phyloP scores from a whole-genome alignment of 1,140 invertebrate species.

The Magallana ariakensis region DNA sequence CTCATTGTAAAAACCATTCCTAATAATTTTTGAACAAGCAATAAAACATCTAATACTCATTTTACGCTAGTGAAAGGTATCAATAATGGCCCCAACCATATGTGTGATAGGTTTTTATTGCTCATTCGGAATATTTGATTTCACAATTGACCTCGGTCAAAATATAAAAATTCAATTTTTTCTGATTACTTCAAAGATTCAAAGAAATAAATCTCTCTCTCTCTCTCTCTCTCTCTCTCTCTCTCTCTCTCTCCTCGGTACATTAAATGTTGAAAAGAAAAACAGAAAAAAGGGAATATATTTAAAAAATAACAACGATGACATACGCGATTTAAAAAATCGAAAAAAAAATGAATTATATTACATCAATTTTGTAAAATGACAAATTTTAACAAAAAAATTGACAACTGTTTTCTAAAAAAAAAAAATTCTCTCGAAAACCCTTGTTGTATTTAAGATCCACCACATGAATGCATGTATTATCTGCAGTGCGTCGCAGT shows the following conservation, averaged over 20 bases:
- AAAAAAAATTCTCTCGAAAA: too few relatives aligned
- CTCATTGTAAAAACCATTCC: neutral
- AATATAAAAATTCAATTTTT: neutral
- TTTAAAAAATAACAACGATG: too few relatives aligned
- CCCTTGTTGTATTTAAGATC: too few relatives aligned
- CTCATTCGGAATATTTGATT: neutral
- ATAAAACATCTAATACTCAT: neutral
- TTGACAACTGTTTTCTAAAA: too few relatives aligned
- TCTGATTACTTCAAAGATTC: neutral
- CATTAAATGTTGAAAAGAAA: neutral
- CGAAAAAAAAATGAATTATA: too few relatives aligned
- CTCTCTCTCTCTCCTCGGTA: neutral
- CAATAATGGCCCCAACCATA: neutral
- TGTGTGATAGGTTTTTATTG: neutral
- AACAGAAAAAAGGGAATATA: too few relatives aligned
- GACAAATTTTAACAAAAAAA: too few relatives aligned
- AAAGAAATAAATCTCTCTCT: too few relatives aligned
- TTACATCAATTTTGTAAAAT: too few relatives aligned
- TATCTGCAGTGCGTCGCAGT: too few relatives aligned
- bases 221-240: neutral
- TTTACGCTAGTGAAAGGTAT: neutral
- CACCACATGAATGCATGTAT: too few relatives aligned
- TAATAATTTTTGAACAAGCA: neutral
- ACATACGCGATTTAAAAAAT: too few relatives aligned
- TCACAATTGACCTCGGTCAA: neutral